Evolutionary conservation across 64 coral and sea anemone species (phyloP), one percentile per base, ranked within the genome.

Genomic region (Hydrozoanthus tunicans): DNA sequence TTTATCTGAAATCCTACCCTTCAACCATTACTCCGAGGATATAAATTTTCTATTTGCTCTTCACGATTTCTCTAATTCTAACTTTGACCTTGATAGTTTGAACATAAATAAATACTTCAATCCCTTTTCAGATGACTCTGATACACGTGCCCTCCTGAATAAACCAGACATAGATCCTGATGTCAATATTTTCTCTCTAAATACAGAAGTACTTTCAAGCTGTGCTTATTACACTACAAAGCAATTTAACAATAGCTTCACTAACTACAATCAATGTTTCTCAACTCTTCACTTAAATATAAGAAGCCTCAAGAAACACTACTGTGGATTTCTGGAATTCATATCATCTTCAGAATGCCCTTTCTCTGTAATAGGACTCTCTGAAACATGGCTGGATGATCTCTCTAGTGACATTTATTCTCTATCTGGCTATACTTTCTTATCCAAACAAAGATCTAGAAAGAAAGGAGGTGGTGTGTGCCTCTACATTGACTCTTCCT

Each of bases 391-490:
- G 77, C 77, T 79, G 77, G 54, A 79, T 79, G 77, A 79, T 79
- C 77, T 79, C 13, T 61, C 79, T 63, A 64, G 58, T 81, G 79
- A 81, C 79, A 81, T 62, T 63, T 81, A 65, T 63, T 81, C 79
- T 43, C 26, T 81, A 64, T 81, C 79, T 81, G 79, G 79, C 60
- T 81, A 81, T 81, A 64, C 79, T 14, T 81, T 81, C 79, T 61
- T 81, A 64, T 81, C 79, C 26, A 81, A 81, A 63, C 79, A 81
- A 63, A 81, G 79, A 81, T 81, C 59, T 81, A 64, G 79, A 63
- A 81, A 81, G 79, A 81, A 81, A 81, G 79, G 79, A 64, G 79
- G 79, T 81, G 79, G 79, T 81, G 79, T 81, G 57, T 58, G 79
- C 60, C 79, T 81, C 79, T 81, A 81, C 79, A 81, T 81, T 81